A percentile compares a stretch with the other conserved stretches of the same genome.
Evolutionary conservation across 2,113 vertebrate species (phyloP).

Genomic region (Polyodon spathula): DNA sequence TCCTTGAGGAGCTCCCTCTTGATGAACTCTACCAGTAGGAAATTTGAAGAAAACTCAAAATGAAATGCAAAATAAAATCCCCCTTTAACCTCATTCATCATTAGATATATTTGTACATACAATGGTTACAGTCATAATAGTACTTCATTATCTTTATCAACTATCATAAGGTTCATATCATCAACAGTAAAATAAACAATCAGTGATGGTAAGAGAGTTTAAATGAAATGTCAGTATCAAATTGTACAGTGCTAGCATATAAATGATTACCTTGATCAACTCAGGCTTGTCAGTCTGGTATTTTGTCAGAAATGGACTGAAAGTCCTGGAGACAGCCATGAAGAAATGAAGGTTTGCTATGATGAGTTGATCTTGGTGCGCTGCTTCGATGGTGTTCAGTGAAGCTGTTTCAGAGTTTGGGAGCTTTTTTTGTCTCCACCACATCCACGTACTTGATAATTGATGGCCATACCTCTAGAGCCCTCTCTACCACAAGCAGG

Average conservation of each 20-base stretch:
- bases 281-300: slow-evolving; percentile 16
- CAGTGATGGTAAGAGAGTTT: too few species aligned
- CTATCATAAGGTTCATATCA: too few species aligned
- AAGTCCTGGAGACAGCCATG: neutral
- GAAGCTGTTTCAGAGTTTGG: slow-evolving; percentile 14
- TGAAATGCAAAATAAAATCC: too few species aligned
- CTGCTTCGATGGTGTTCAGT: too few species aligned
- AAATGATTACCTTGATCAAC: slow-evolving; percentile 1
- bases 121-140: too few species aligned
- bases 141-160: too few species aligned
- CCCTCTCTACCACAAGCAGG: slow-evolving; percentile 17
- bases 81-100: too few species aligned
- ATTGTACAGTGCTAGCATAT: slow-evolving; percentile 7
- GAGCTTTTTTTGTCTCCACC: slow-evolving; percentile 10
- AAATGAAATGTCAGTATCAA: too few species aligned
- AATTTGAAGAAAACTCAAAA: slow-evolving; percentile 7
- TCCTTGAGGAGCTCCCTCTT: slow-evolving; percentile 17
- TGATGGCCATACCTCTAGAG: slow-evolving; percentile 17
- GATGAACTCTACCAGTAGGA: slow-evolving; percentile 11
- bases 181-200: too few species aligned
- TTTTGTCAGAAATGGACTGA: slow-evolving; percentile 5
- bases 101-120: too few species aligned
- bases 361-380: too few species aligned
- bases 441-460: slow-evolving; percentile 3
- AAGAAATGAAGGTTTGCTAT: too few species aligned